These are phyloP conservation scores for Harpalus rubripes DNA, from an alignment of 2,888 invertebrate genomes.

Conservation along the genomic window DNA sequence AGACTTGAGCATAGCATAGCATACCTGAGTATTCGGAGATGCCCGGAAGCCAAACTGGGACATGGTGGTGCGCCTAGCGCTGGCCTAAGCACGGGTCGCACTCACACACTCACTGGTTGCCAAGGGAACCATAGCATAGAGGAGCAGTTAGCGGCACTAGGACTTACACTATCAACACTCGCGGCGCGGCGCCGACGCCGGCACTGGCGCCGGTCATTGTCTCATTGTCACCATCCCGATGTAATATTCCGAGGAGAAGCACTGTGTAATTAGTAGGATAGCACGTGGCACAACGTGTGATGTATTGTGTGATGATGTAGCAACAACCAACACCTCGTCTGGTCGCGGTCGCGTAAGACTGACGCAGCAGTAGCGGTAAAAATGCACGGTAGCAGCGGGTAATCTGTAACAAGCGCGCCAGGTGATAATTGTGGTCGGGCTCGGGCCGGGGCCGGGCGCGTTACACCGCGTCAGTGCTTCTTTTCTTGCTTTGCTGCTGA, in stretches of 20 bases:
- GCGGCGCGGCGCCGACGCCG: constrained; percentile 45
- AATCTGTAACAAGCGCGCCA: constrained; percentile 74
- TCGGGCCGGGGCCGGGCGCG: constrained; percentile 68
- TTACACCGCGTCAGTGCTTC: constrained; percentile 80
- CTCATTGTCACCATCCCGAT: constrained; percentile 27
- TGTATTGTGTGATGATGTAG: no score
- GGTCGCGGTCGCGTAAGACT: constrained; percentile 21
- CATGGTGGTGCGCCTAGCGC: constrained; percentile 81
- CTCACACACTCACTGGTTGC: constrained; percentile 72
- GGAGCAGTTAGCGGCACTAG: constrained; percentile 29
- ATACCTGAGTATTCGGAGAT: constrained; percentile 84
- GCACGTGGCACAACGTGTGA: background rate
- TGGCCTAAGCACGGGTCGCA: constrained; percentile 63
- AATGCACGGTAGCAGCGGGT: constrained; percentile 70
- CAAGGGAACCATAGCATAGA: constrained; percentile 75
- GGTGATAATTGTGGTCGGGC: constrained; percentile 77
- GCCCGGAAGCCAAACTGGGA: constrained; percentile 84
- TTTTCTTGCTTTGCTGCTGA: constrained; percentile 77
- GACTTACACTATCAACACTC: constrained; percentile 36
- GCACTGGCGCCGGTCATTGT: constrained; percentile 57
- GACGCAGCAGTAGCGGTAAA: constrained; percentile 68
- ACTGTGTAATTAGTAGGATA: background rate
- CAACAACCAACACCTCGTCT: background rate
- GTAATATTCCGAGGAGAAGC: background rate
- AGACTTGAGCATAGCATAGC: constrained; percentile 63